Base-by-base conservation (phyloP, 2,797 vertebrate genomes). In the Sebastes matsubarae region DNA sequence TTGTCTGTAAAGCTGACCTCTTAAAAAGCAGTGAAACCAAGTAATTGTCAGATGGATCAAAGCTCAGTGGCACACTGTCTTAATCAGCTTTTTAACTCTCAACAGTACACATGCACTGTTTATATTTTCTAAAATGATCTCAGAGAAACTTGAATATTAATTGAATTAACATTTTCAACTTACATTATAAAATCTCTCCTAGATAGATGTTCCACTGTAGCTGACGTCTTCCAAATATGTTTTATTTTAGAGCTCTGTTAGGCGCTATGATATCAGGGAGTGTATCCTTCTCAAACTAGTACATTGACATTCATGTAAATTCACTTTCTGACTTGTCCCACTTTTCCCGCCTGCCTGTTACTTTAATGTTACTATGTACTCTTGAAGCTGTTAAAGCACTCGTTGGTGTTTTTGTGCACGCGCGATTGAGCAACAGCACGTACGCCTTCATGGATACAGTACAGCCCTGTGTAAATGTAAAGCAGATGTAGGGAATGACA, bases 401-500 rank as follows among this genome's bases (percentile, higher is more conserved):
- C 7, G 16, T 38, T 66, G 16, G 38, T 65, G 30, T 73, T 68
- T 69, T 7, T n/a, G 8, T 58, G 36, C 29, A 7, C 1, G 7
- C 54, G 4, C 8, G 10, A 67, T 84, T 72, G 13, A 71, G 60
- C 74, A 88, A 66, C 61, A 64, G 52, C 36, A 18, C 2, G 1
- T 67, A 54, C 54, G 72, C 72, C 42, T 72, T 84, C 16, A 30
- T 57, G 58, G 55, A 60, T 82, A 60, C 34, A 25, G 61, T 38
- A 24, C 55, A 63, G 72, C 32, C 59, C 66, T 63, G 8, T 70
- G 69, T 77, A 89, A 85, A 93, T 88, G 77, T 69, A 87, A 90
- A 91, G 67, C 88, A 88, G 88, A 91, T 93, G 83, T 87, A 68
- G 72, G 20, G 61, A 61, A 72, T 75, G 38, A 20, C 72, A 65